These are phyloP conservation scores for Keiferia lycopersicella DNA, from an alignment of 2,888 invertebrate species.

Conservation along the genomic window DNA sequence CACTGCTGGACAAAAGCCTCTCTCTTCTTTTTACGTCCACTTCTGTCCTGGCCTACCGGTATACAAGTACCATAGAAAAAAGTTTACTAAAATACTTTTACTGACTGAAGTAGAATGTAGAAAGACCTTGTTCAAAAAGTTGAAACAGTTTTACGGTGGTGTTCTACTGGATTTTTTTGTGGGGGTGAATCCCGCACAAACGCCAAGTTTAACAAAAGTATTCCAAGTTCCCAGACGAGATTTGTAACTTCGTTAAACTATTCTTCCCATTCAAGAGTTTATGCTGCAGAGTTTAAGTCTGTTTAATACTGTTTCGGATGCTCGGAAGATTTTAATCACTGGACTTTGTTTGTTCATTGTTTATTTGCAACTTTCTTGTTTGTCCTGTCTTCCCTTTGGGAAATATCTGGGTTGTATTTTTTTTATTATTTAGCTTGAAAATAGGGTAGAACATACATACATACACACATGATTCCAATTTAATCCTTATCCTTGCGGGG, in stretches of 20 bases:
- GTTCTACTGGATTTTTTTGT: neutral
- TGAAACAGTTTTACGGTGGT: neutral
- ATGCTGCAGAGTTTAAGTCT: constrained; percentile 14
- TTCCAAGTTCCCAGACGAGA: constrained; percentile 19
- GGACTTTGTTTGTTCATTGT: constrained; percentile 16
- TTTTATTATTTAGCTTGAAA: too few species aligned
- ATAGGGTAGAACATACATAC: too few species aligned
- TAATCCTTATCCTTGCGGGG: too few species aligned
- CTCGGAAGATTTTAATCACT: constrained; percentile 20
- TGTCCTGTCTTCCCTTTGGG: neutral
- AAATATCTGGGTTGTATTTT: neutral
- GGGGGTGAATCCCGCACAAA: constrained; percentile 2
- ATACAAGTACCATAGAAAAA: too few species aligned
- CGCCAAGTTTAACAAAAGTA: constrained; percentile 20
- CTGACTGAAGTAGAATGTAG: neutral
- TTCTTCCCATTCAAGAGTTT: constrained; percentile 21
- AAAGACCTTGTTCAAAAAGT: neutral
- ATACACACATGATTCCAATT: too few species aligned
- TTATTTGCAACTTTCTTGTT: constrained; percentile 16
- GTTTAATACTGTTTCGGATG: constrained; percentile 22
- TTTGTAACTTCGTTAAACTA: constrained; percentile 20
- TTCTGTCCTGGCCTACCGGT: too few species aligned
- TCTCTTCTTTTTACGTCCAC: too few species aligned
- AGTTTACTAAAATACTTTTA: too few species aligned
- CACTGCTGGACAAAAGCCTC: too few species aligned